phyloP scores from a whole-genome alignment of 2,113 vertebrate genomes.

The Microtus richardsoni region DNA sequence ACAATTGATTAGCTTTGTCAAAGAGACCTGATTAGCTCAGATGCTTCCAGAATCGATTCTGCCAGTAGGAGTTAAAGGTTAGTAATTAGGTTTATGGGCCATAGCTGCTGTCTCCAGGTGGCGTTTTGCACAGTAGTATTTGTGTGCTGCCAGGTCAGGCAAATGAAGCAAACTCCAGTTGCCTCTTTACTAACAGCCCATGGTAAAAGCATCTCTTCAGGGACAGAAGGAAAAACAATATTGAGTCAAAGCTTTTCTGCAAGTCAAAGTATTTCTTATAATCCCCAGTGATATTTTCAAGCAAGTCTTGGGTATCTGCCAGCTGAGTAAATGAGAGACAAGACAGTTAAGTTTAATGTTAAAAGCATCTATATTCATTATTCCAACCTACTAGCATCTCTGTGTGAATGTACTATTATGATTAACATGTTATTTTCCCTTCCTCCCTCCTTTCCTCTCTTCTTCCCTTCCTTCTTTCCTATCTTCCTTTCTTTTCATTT shows the following conservation, averaged over 20 bases:
- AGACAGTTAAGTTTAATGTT: neutral
- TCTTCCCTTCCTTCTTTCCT: too few species aligned
- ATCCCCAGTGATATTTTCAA: constrained; percentile 9
- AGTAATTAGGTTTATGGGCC: constrained; percentile 88
- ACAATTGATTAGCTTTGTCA: constrained; percentile 88
- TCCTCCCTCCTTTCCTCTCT: neutral
- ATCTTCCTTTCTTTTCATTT: neutral
- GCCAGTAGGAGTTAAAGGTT: constrained; percentile 87
- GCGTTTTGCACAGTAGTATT: constrained; percentile 74
- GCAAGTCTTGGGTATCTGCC: neutral
- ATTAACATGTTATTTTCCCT: neutral
- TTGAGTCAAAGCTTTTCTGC: constrained; percentile 18
- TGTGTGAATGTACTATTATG: neutral
- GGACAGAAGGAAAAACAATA: constrained; percentile 37
- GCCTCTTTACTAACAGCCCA: constrained; percentile 57
- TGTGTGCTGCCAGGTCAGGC: constrained; percentile 72
- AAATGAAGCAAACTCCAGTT: constrained; percentile 67
- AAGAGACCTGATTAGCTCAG: constrained; percentile 87
- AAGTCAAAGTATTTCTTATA: neutral
- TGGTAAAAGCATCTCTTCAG: constrained; percentile 56
- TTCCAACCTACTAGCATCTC: neutral
- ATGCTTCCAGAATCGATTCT: constrained; percentile 85
- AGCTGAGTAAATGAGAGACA: neutral
- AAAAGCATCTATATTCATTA: neutral
- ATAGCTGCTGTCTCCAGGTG: constrained; percentile 78